phyloP scores from a whole-genome alignment of 2,888 invertebrate species.

The Coelinius sp. region DNA sequence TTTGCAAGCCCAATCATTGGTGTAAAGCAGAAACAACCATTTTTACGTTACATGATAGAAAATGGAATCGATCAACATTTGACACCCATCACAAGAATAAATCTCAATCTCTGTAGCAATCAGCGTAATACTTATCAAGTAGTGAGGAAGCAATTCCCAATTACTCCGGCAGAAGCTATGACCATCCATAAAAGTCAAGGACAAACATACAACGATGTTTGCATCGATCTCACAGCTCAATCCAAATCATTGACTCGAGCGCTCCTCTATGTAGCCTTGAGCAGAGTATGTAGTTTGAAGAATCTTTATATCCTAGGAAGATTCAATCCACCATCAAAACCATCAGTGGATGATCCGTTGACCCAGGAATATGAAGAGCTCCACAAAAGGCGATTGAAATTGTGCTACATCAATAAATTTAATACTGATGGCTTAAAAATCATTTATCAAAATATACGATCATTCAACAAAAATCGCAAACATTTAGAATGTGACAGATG shows the following conservation, averaged over 20 bases:
- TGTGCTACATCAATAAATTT: neutral
- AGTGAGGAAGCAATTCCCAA: neutral
- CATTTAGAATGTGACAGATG: no score
- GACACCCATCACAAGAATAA: neutral
- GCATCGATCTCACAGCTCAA: neutral
- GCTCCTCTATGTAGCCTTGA: neutral
- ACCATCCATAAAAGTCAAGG: no score
- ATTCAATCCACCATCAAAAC: conserved; percentile 1
- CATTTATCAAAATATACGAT: no score
- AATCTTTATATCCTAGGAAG: conserved; percentile 8
- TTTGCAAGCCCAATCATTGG: neutral
- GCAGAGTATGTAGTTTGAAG: no score
- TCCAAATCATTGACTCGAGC: neutral
- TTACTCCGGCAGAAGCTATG: no score
- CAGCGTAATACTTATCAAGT: neutral
- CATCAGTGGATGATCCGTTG: neutral
- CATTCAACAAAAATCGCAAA: no score
- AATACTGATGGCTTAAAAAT: no score
- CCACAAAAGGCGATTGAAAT: neutral
- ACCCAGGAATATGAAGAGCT: neutral
- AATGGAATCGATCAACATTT: neutral
- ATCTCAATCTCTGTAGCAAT: neutral
- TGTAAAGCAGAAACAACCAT: neutral
- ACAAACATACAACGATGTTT: no score
- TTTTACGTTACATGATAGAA: neutral